A percentile compares a stretch with the other conserved stretches of the same genome.
These are phyloP conservation scores for Tribolium castaneum DNA, from an alignment of 1,140 invertebrate genomes.

Conservation along the genomic window DNA sequence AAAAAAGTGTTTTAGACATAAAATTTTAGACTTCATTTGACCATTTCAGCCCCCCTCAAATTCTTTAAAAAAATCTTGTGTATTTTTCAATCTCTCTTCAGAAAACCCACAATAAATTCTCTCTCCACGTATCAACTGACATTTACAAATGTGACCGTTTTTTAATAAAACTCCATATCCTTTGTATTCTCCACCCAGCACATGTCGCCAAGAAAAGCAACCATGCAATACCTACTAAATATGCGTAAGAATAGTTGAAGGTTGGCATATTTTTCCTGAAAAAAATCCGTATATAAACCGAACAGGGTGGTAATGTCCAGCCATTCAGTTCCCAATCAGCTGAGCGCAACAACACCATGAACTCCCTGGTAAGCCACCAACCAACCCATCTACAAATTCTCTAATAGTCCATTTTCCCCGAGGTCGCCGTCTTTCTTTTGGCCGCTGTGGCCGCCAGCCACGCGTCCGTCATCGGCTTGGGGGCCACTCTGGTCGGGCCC, in stretches of 20 bases:
- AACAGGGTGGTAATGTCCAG: slow-evolving; percentile 25
- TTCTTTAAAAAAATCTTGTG: not conserved
- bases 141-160: not conserved
- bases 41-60: not conserved
- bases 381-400: not conserved
- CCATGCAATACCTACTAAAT: slow-evolving; percentile 42
- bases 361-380: slow-evolving; percentile 55
- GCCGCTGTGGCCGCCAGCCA: slow-evolving; percentile 52
- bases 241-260: slow-evolving; percentile 45
- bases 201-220: slow-evolving; percentile 40
- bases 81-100: not conserved
- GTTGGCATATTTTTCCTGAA: slow-evolving; percentile 33
- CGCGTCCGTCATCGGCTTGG: slow-evolving; percentile 52
- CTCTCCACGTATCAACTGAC: not conserved
- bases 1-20: too few relatives aligned
- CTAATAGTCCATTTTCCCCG: not conserved
- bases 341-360: slow-evolving; percentile 50
- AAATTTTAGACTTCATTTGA: not conserved
- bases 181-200: slow-evolving; percentile 42
- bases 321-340: slow-evolving; percentile 39
- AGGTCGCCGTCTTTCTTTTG: slow-evolving; percentile 56
- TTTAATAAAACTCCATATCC: slow-evolving; percentile 22
- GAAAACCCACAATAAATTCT: not conserved
- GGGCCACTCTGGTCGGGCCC: slow-evolving; percentile 56
- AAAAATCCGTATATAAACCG: slow-evolving; percentile 42